These are phyloP conservation scores for Palythoa grandis DNA, from an alignment of 92 coral and sea anemone genomes.

Conservation along the genomic window DNA sequence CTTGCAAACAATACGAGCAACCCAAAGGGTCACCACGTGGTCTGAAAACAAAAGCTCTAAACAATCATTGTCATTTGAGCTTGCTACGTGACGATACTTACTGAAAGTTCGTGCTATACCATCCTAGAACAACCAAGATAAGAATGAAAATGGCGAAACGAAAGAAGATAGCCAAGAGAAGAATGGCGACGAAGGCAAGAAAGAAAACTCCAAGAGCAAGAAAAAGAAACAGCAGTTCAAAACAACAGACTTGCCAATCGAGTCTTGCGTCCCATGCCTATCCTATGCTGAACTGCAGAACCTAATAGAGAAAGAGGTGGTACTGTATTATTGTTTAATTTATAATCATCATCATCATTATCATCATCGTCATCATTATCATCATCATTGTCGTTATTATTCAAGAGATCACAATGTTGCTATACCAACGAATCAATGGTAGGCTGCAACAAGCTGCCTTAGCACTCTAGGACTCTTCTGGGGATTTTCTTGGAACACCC, in stretches of 20 bases:
- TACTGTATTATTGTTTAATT: not conserved
- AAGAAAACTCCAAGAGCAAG: slow-evolving; percentile 78
- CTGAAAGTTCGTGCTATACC: not conserved
- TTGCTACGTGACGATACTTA: not conserved
- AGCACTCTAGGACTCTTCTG: too few species aligned
- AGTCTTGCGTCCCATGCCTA: slow-evolving; percentile 66
- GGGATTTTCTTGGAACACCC: too few species aligned
- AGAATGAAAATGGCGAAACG: slow-evolving; percentile 48
- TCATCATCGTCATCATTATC: not conserved
- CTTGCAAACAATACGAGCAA: too few species aligned
- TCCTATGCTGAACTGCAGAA: slow-evolving; percentile 61
- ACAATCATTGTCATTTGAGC: too few species aligned
- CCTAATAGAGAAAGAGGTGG: slow-evolving; percentile 87
- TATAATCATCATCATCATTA: not conserved
- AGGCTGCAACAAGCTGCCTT: too few species aligned
- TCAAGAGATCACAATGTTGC: not conserved
- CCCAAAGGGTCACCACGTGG: too few species aligned
- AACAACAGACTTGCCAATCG: slow-evolving; percentile 80
- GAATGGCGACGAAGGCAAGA: slow-evolving; percentile 38
- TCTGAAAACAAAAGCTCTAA: too few species aligned
- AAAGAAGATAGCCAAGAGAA: slow-evolving; percentile 56
- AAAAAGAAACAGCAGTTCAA: slow-evolving; percentile 89
- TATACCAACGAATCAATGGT: too few species aligned
- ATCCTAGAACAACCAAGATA: slow-evolving; percentile 40
- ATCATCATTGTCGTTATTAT: not conserved